These are phyloP conservation scores for Tanypteryx hageni DNA, from an alignment of 2,888 invertebrate species.

Conservation along the genomic window DNA sequence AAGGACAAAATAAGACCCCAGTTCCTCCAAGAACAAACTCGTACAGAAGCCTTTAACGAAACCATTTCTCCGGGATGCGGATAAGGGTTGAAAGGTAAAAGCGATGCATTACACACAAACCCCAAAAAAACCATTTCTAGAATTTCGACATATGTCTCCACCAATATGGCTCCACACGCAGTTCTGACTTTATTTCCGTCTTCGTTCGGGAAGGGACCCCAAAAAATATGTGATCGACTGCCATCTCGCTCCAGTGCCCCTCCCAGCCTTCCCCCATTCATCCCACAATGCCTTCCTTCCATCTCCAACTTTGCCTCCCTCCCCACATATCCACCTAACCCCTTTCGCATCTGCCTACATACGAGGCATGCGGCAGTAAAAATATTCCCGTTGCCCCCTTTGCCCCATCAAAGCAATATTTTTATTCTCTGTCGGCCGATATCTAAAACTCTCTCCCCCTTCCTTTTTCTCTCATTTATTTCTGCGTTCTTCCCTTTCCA, in stretches of 20 bases:
- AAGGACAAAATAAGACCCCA: not conserved
- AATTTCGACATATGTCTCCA: conserved; percentile 3
- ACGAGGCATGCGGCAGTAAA: not conserved
- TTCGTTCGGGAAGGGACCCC: not conserved
- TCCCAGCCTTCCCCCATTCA: too few species aligned
- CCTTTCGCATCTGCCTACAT: not conserved
- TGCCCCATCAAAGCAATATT: conserved; percentile 14
- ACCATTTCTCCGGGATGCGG: not conserved
- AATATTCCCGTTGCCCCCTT: conserved; percentile 15
- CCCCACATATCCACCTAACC: not conserved
- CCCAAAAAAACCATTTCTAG: not conserved
- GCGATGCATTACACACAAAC: conserved; percentile 4
- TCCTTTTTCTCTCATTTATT: not conserved
- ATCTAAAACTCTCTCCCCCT: not conserved
- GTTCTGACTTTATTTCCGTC: conserved; percentile 24
- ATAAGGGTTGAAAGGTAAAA: not conserved
- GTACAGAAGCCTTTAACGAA: conserved; percentile 13
- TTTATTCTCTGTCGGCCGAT: conserved; percentile 5
- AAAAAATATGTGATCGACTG: conserved; percentile 7
- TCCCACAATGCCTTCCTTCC: too few species aligned
- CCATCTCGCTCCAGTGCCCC: not conserved
- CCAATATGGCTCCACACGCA: conserved; percentile 35
- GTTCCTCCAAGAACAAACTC: not conserved
- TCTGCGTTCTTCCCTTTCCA: not conserved
- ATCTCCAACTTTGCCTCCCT: too few species aligned